Conservation (phyloP, 2,113 vertebrate genomes). For the Gallinago undulata region DNA sequence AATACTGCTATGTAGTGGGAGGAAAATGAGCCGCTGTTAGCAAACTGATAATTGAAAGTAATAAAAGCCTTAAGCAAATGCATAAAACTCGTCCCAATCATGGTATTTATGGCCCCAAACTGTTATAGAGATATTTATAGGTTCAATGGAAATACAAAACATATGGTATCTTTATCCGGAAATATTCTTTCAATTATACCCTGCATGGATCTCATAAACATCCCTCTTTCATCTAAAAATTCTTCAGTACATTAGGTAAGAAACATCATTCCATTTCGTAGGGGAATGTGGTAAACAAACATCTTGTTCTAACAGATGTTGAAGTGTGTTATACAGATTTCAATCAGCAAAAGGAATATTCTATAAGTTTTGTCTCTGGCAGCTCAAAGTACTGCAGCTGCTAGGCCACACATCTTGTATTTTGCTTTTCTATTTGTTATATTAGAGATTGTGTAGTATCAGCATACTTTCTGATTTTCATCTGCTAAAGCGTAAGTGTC, state of each 20-base stretch:
- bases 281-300: constrained; percentile 47
- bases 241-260: constrained; percentile 59
- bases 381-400: not conserved
- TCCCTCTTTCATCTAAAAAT: constrained; percentile 67
- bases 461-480: not conserved
- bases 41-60: constrained; percentile 67
- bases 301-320: constrained; percentile 58
- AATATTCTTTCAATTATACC: constrained; percentile 69
- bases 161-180: constrained; percentile 64
- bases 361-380: not conserved
- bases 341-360: constrained; percentile 27
- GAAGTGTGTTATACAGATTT: constrained; percentile 25
- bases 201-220: constrained; percentile 39
- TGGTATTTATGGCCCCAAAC: constrained; percentile 65
- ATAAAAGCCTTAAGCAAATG: constrained; percentile 62
- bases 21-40: constrained; percentile 30
- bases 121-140: constrained; percentile 75
- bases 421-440: not conserved
- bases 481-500: not conserved
- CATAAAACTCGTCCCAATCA: constrained; percentile 46
- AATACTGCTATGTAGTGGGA: not conserved
- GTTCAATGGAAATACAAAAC: constrained; percentile 63
- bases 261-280: constrained; percentile 12
- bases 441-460: not conserved
- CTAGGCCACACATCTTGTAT: constrained; percentile 20